These are phyloP conservation scores for Oasisia sp. DNA, from an alignment of 2,888 invertebrate species.

Conservation along the genomic window DNA sequence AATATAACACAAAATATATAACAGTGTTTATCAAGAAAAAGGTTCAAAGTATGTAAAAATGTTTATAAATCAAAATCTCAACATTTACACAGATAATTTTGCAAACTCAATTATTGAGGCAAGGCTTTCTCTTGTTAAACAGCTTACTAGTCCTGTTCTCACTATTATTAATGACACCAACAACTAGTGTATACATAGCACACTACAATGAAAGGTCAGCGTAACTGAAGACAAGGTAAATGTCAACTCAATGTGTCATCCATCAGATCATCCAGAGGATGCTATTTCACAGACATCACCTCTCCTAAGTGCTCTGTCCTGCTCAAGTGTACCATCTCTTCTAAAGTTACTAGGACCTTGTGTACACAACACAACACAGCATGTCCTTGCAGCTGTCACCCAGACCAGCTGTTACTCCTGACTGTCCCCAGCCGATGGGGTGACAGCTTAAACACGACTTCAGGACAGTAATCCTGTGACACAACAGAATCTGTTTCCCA, in stretches of 20 bases:
- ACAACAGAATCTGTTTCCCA: not conserved
- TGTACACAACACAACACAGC: not conserved
- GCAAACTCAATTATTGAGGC: no score
- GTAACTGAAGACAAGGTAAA: not conserved
- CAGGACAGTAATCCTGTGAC: not conserved
- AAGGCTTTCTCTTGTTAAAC: not conserved
- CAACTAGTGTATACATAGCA: not conserved
- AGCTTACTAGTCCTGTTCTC: not conserved
- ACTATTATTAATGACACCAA: not conserved
- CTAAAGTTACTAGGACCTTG: not conserved
- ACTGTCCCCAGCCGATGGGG: not conserved
- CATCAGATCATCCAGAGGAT: not conserved
- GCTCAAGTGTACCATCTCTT: not conserved
- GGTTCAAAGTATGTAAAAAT: no score
- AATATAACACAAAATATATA: no score
- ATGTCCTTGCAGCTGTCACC: not conserved
- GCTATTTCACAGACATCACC: not conserved
- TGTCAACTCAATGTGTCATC: not conserved
- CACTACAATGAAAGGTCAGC: not conserved
- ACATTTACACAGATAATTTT: no score
- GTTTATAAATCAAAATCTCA: no score
- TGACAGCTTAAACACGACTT: not conserved
- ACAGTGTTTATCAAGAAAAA: no score
- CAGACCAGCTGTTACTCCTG: not conserved
- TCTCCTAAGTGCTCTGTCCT: not conserved